Evolutionary conservation across 2,797 vertebrate species (phyloP).

Genomic region (Percopsis omiscomaycus): DNA sequence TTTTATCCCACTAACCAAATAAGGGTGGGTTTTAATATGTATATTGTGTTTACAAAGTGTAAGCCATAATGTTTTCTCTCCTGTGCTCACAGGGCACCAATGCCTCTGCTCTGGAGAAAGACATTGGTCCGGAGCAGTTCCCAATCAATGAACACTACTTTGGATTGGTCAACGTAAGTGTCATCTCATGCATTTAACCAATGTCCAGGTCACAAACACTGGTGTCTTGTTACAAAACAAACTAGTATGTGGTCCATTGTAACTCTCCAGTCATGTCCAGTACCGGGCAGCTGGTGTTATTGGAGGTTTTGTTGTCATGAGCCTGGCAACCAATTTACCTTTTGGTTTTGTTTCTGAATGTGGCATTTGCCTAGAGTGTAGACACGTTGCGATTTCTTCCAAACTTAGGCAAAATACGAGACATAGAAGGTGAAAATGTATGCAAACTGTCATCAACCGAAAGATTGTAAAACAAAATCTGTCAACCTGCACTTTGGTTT

Average conservation of each 20-base stretch:
- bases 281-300: conserved; percentile 1
- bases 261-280: conserved; percentile 39
- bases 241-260: not conserved
- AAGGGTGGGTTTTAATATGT: not conserved
- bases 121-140: conserved; percentile 88
- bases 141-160: conserved; percentile 89
- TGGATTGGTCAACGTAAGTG: conserved; percentile 86
- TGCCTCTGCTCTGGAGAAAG: conserved; percentile 90
- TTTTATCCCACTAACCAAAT: too few species aligned
- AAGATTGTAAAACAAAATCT: not conserved
- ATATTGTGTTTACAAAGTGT: not conserved
- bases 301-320: conserved; percentile 31
- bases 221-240: conserved; percentile 59
- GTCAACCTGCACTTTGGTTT: not conserved
- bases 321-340: not conserved
- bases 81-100: conserved; percentile 79
- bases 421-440: too few species aligned
- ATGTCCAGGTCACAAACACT: conserved; percentile 34
- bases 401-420: not conserved
- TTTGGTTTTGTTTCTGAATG: conserved; percentile 25
- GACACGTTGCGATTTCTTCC: not conserved
- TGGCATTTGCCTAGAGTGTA: not conserved
- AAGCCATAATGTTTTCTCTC: conserved; percentile 7
- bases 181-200: conserved; percentile 36
- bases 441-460: too few species aligned